Evolutionary conservation across 2,797 vertebrate genomes (phyloP).

Genomic region (Danio choprae): DNA sequence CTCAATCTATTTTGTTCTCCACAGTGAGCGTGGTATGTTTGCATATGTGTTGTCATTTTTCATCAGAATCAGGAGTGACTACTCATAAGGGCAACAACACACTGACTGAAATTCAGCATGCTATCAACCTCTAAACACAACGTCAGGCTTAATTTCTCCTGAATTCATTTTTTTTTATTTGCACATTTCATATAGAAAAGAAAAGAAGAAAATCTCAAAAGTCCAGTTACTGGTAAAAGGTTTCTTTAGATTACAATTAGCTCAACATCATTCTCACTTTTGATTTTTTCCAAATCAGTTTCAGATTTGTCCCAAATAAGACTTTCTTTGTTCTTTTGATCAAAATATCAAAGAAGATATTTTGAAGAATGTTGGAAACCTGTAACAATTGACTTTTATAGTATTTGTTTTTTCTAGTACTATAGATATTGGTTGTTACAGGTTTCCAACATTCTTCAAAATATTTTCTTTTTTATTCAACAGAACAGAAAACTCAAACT

Average conservation of each 20-base stretch:
- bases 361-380: too few relatives aligned
- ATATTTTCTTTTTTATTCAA: too few relatives aligned
- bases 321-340: too few relatives aligned
- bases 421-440: too few relatives aligned
- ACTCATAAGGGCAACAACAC: constrained; percentile 54
- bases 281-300: too few relatives aligned
- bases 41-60: constrained; percentile 68
- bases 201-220: constrained; percentile 18
- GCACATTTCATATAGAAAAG: constrained; percentile 1
- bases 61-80: constrained; percentile 58
- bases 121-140: constrained; percentile 21
- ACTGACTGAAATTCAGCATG: constrained; percentile 55
- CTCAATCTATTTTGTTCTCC: constrained; percentile 67
- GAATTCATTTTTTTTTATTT: background rate
- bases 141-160: constrained; percentile 12
- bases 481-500: too few relatives aligned
- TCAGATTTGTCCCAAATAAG: too few relatives aligned
- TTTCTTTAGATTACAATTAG: background rate
- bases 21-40: constrained; percentile 57
- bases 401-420: too few relatives aligned
- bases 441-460: too few relatives aligned
- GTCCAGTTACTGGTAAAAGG: background rate
- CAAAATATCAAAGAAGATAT: too few relatives aligned
- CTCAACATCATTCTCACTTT: too few relatives aligned
- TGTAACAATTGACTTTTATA: too few relatives aligned